phyloP scores from a whole-genome alignment of 2,113 vertebrate species.

The Kobus ellipsiprymnus region DNA sequence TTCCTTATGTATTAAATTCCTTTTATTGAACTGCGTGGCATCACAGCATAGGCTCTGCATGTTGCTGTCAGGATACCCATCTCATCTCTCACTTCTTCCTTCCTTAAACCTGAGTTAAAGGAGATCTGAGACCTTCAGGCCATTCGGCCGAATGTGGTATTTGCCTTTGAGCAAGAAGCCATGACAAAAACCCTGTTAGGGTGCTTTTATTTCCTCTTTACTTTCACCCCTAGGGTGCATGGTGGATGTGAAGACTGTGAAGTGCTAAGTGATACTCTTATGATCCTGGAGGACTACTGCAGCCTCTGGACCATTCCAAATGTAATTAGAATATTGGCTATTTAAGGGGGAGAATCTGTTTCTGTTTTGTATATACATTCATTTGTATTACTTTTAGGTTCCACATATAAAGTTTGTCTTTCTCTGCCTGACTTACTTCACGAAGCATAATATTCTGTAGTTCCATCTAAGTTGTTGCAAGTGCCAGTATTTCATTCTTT shows the following conservation, averaged over 20 bases:
- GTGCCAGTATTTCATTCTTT: not conserved
- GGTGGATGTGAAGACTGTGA: not conserved
- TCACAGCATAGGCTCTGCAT: not conserved
- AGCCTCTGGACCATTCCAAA: not conserved
- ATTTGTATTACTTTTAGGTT: not conserved
- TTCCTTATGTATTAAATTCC: not conserved
- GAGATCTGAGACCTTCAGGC: not conserved
- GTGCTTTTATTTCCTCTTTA: not conserved
- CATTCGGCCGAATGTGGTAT: no score
- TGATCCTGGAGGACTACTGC: not conserved
- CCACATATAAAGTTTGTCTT: not conserved
- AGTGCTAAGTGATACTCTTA: not conserved
- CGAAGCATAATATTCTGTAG: not conserved
- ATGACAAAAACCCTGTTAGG: not conserved
- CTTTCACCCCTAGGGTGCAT: not conserved
- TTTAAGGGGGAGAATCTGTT: slow-evolving; percentile 10
- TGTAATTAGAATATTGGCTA: not conserved
- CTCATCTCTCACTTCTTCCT: not conserved
- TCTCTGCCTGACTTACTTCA: not conserved
- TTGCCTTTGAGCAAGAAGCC: not conserved
- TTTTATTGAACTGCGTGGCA: not conserved
- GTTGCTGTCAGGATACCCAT: not conserved
- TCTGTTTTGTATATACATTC: not conserved
- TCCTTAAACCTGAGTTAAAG: not conserved
- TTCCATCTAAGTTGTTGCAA: not conserved